Evolutionary conservation across 2,888 invertebrate genomes (phyloP).

Genomic region (Oasisia sp.): DNA sequence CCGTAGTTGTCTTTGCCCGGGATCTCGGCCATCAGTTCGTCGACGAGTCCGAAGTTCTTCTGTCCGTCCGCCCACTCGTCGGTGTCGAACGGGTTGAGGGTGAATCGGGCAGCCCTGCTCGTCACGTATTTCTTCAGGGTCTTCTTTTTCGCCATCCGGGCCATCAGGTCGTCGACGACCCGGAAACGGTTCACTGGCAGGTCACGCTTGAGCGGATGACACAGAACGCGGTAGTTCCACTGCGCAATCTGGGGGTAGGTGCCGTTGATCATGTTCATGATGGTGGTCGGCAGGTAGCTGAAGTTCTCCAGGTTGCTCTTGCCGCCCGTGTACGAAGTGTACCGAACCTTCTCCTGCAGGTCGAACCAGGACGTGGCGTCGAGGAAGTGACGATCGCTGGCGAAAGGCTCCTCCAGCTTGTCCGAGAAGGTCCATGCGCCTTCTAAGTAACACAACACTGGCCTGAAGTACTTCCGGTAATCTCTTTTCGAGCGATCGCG

Average conservation of each 20-base stretch:
- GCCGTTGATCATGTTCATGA: constrained; percentile 42
- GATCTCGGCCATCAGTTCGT: constrained; percentile 46
- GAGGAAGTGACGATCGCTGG: constrained; percentile 54
- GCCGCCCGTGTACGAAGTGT: constrained; percentile 48
- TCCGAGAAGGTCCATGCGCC: constrained; percentile 52
- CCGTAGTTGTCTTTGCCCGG: constrained; percentile 49
- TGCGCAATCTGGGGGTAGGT: constrained; percentile 23
- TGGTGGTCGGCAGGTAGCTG: constrained; percentile 54
- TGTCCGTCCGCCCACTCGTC: constrained; percentile 19
- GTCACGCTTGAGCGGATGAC: constrained; percentile 44
- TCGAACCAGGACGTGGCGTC: constrained; percentile 52
- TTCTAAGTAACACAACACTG: constrained; percentile 54
- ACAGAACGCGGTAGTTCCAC: constrained; percentile 48
- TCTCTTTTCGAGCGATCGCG: constrained; percentile 46
- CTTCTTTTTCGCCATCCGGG: constrained; percentile 37
- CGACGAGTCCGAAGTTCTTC: constrained; percentile 39
- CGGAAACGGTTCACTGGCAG: constrained; percentile 32
- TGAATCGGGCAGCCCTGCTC: constrained; percentile 26
- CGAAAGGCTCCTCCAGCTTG: constrained; percentile 52
- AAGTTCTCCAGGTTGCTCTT: constrained; percentile 50
- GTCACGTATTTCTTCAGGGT: not conserved
- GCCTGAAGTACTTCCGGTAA: constrained; percentile 54
- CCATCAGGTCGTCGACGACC: constrained; percentile 49
- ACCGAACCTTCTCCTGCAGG: constrained; percentile 52
- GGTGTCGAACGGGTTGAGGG: constrained; percentile 23